A percentile compares a stretch with the other conserved stretches of the same genome.
Conservation (phyloP, 1,140 invertebrate species). For the Pogonognathellus flavescens region DNA sequence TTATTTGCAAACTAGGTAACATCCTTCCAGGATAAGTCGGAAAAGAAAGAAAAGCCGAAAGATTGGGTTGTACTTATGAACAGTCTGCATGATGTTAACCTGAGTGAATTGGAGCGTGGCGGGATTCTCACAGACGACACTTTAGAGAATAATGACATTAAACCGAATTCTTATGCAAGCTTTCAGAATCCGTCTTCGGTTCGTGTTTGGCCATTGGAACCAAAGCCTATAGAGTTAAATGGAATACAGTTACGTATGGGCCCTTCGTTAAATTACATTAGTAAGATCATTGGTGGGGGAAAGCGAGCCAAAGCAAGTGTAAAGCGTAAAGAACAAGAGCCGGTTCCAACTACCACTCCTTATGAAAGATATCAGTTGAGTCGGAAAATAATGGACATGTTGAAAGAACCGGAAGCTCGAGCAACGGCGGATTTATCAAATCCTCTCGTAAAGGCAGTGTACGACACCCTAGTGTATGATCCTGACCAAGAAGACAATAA, state of each 20-base stretch:
- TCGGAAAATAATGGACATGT: constrained; percentile 60
- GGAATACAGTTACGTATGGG: not conserved
- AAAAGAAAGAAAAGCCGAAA: constrained; percentile 57
- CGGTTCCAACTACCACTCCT: constrained; percentile 15
- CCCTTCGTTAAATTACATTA: not conserved
- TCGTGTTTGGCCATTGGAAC: not conserved
- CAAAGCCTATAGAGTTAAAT: constrained; percentile 34
- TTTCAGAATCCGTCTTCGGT: not conserved
- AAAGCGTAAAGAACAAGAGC: not conserved
- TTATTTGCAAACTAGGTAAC: constrained; percentile 35
- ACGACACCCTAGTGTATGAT: constrained; percentile 59
- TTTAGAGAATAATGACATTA: not conserved
- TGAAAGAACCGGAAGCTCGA: constrained; percentile 61
- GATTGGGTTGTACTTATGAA: constrained; percentile 62
- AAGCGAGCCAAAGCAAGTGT: too few relatives aligned
- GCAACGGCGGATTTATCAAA: constrained; percentile 54
- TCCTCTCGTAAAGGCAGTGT: constrained; percentile 60
- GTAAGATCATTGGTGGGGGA: not conserved
- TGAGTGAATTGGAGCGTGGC: constrained; percentile 16
- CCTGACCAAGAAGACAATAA: constrained; percentile 26
- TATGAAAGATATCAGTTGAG: constrained; percentile 63
- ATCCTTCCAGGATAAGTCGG: not conserved
- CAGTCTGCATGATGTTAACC: constrained; percentile 61
- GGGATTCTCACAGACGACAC: not conserved
- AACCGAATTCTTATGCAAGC: not conserved